Base-by-base conservation (phyloP, 2,113 vertebrate species). In the Nansenia antarctica region DNA sequence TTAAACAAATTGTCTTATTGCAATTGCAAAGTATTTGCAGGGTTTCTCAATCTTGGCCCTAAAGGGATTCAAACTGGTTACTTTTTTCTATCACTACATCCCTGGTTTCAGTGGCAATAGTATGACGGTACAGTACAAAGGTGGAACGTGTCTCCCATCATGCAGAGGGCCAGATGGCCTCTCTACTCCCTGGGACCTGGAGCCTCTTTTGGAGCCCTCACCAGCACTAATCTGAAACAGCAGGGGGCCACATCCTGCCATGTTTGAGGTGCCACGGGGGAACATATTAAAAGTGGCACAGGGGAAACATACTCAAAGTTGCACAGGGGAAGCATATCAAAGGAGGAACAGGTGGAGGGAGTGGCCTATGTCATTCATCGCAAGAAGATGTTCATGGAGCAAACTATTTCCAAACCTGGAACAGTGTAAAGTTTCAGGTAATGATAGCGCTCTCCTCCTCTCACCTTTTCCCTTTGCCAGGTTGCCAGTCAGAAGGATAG, bases 201-300 rank as follows among this genome's bases (percentile, higher is more conserved):
- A 9, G 53, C 31, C 29, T 52, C 24, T 70, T 65, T 24, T 52
- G 37, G 34, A 60, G 31, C 72, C 61, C 68, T 81, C 62, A 74
- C 70, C 42, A 57, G 64, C 52, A 55, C 67, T 77, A 81, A 72
- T 81, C 59, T 65, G 60, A 35, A 54, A 29, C 74, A 62, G 74
- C 39, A 37, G 74, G 71, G 65, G 64, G 67, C 55, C 37, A 61
- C 42, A 11, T 47, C n/a, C 37, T 34, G 45, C 24, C 62, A 65
- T 69, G 66, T 54, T 70, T 31, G 70, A 11, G 15, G n/a, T 63
- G 67, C 55, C 61, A 12, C 32, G 52, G 9, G 55, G 70, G 30
- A 62, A 67, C 47, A 52, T 30, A 60, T 65, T 77, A 52, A 62
- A 70, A 11, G 29, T 31, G 58, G 42, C 9, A 9, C 26, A 11